Percentiles rank a stretch among this genome's conserved stretches.
Evolutionary conservation across 2,888 invertebrate species (phyloP).

Genomic region (Julus scandinavius): DNA sequence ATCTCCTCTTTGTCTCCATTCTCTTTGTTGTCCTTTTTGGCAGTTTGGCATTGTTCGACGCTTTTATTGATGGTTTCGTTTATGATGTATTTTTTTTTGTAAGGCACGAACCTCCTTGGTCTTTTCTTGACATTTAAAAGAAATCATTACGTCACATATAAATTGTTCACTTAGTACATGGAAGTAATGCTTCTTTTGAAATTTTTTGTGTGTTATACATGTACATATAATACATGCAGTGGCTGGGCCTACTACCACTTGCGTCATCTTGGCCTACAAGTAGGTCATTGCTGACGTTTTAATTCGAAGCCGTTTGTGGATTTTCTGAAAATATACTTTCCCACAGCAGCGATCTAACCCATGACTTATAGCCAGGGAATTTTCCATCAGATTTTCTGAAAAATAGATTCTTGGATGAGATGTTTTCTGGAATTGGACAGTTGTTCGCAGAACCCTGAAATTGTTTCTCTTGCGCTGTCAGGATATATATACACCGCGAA

Average conservation of each 20-base stretch:
- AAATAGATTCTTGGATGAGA: not conserved
- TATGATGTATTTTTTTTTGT: conserved; percentile 21
- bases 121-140: not conserved
- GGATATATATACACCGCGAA: not conserved
- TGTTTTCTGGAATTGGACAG: not conserved
- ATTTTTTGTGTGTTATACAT: not conserved
- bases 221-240: not conserved
- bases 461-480: not conserved
- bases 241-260: not conserved
- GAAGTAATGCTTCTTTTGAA: not conserved
- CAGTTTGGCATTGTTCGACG: not conserved
- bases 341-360: not conserved
- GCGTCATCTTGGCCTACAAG: not conserved
- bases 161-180: not conserved
- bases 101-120: not conserved
- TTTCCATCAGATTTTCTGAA: not conserved
- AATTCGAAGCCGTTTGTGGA: not conserved
- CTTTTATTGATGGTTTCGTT: not conserved
- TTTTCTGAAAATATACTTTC: not conserved
- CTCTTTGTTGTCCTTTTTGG: not conserved
- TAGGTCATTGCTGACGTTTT: conserved; percentile 7
- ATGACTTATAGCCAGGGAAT: not conserved
- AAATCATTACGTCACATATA: not conserved
- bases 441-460: not conserved
- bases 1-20: not conserved